phyloP scores from a whole-genome alignment of 2,888 invertebrate genomes.

The Drosophila helvetica region DNA sequence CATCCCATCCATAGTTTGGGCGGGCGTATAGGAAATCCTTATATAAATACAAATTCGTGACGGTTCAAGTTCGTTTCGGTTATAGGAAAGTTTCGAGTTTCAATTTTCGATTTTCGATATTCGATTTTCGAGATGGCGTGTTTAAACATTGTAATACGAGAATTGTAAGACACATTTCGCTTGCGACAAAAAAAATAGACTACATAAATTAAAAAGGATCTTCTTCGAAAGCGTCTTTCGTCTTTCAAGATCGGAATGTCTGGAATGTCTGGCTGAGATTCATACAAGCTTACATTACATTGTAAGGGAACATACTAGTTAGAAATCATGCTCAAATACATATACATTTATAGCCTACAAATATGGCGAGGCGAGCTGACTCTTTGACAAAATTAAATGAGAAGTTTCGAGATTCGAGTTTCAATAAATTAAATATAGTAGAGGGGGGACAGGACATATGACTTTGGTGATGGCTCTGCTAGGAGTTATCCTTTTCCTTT shows the following conservation, averaged over 20 bases:
- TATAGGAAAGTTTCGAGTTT: slow-evolving; percentile 52
- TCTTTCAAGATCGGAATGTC: slow-evolving; percentile 41
- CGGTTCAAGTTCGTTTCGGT: slow-evolving; percentile 44
- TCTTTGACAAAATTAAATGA: slow-evolving; percentile 40
- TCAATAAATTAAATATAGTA: slow-evolving; percentile 35
- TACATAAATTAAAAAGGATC: slow-evolving; percentile 30
- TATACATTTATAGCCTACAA: slow-evolving; percentile 13
- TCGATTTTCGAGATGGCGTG: slow-evolving; percentile 13
- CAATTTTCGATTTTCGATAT: slow-evolving; percentile 5
- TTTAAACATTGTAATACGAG: slow-evolving; percentile 70
- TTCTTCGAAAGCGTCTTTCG: background rate
- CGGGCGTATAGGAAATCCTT: slow-evolving; percentile 15
- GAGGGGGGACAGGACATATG: background rate
- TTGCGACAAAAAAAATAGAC: slow-evolving; percentile 37
- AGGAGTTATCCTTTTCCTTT: slow-evolving; percentile 28
- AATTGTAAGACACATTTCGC: slow-evolving; percentile 72
- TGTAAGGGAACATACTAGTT: slow-evolving; percentile 2
- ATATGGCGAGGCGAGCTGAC: background rate
- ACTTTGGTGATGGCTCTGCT: slow-evolving; percentile 6
- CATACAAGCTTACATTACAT: slow-evolving; percentile 7
- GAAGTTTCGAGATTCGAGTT: slow-evolving; percentile 30
- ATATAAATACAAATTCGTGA: slow-evolving; percentile 68
- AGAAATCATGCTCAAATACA: slow-evolving; percentile 17
- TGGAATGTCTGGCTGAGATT: slow-evolving; percentile 39
- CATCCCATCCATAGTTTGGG: slow-evolving; percentile 14